Evolutionary conservation across 2,113 vertebrate species (phyloP).

Genomic region (Charina bottae): DNA sequence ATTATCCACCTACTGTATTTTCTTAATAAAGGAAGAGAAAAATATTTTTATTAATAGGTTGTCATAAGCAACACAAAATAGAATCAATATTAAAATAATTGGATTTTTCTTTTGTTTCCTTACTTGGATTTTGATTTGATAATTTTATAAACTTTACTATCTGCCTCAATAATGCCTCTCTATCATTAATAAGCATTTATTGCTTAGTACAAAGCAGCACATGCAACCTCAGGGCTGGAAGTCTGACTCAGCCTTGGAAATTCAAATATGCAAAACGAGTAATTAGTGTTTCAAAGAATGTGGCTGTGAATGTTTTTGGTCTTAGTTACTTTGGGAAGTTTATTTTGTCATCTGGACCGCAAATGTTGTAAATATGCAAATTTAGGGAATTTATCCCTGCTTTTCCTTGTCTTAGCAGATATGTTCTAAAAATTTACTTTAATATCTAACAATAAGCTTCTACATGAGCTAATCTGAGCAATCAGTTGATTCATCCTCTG

Average conservation of each 20-base stretch:
- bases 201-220: fast-evolving
- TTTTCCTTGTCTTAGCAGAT: not conserved
- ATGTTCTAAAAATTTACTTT: constrained; percentile 27
- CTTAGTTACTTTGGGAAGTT: constrained; percentile 15
- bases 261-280: not conserved
- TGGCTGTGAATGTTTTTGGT: not conserved
- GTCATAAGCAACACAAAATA: not conserved
- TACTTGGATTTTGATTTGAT: not conserved
- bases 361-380: not conserved
- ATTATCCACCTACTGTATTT: not conserved
- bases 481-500: constrained; percentile 30
- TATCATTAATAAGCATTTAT: not conserved
- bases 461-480: constrained; percentile 14
- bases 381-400: not conserved
- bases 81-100: not conserved
- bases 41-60: not conserved
- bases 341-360: constrained; percentile 10
- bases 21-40: not conserved
- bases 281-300: not conserved
- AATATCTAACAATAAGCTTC: constrained; percentile 31
- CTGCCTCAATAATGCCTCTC: constrained; percentile 14
- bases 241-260: not conserved
- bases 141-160: not conserved
- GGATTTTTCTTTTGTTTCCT: not conserved
- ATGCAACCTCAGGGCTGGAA: not conserved